Percentiles rank a stretch among this genome's conserved stretches.
These are phyloP conservation scores for Sterna hirundo DNA, from an alignment of 2,113 vertebrate genomes.

Conservation along the genomic window DNA sequence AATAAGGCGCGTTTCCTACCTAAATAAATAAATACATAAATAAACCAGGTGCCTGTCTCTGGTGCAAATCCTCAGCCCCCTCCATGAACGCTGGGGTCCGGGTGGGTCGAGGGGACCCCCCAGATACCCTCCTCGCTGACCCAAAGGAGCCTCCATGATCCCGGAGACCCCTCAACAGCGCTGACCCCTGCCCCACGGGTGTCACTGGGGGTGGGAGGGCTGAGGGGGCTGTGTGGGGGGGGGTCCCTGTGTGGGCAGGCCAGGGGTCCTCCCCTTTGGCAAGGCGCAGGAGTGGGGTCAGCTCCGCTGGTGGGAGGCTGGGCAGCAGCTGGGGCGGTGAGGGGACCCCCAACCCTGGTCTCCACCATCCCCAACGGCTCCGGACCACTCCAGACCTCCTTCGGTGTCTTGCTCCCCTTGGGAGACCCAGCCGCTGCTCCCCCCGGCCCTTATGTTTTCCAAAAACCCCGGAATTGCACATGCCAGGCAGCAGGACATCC, in stretches of 20 bases:
- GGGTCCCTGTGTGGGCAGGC: neutral
- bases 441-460: fast-evolving
- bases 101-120: fast-evolving
- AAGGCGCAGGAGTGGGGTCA: too few species aligned
- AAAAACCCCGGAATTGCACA: fast-evolving
- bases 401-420: neutral
- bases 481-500: neutral
- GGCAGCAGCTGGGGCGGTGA: too few species aligned
- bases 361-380: neutral
- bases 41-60: neutral
- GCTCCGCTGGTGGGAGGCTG: too few species aligned
- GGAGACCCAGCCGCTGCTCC: neutral
- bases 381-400: neutral
- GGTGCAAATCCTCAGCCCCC: neutral
- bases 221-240: too few species aligned
- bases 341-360: fast-evolving
- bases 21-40: neutral
- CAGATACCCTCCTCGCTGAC: fast-evolving
- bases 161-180: neutral
- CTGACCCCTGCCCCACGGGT: neutral
- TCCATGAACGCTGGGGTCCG: fast-evolving
- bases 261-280: neutral
- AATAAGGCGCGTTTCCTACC: conserved; percentile 1
- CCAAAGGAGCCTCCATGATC: neutral
- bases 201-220: neutral